A percentile compares a stretch with the other conserved stretches of the same genome.
These are phyloP conservation scores for Pachypanchax playfairii DNA, from an alignment of 2,113 vertebrate species.

Conservation along the genomic window DNA sequence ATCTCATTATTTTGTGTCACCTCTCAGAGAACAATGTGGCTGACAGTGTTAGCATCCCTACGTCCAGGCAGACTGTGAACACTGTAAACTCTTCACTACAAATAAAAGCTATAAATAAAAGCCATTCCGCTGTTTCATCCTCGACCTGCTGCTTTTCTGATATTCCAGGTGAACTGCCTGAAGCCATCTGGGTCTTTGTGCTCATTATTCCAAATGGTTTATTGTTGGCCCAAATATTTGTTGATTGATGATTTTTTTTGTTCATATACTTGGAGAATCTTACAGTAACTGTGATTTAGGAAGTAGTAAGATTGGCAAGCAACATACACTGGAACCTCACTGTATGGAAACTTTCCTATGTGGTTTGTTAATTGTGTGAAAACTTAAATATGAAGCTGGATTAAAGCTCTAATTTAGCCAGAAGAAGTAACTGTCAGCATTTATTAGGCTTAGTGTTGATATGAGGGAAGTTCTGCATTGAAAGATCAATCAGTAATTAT, in stretches of 20 bases:
- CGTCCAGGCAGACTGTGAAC: background rate
- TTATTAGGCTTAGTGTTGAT: no score
- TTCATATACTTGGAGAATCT: background rate
- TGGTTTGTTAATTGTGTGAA: no score
- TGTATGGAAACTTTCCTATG: no score
- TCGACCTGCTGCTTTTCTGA: background rate
- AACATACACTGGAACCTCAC: no score
- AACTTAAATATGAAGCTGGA: no score
- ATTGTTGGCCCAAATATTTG: background rate
- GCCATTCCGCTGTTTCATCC: background rate
- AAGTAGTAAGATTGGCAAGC: background rate
- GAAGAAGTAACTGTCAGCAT: no score
- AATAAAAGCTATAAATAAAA: conserved; percentile 1
- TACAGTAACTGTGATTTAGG: background rate
- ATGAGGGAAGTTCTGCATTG: no score
- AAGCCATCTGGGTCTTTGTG: background rate
- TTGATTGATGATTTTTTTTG: background rate
- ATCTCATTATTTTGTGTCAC: conserved; percentile 1
- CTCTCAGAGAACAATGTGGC: background rate
- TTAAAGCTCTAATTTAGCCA: no score
- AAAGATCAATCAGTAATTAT: no score
- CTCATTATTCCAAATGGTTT: background rate
- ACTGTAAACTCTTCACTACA: background rate
- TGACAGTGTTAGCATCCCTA: background rate
- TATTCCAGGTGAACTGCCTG: background rate